Percentiles rank a stretch among this genome's conserved stretches.
These are phyloP conservation scores for Drosophila watanabei DNA, from an alignment of 1,140 invertebrate species.

Conservation along the genomic window DNA sequence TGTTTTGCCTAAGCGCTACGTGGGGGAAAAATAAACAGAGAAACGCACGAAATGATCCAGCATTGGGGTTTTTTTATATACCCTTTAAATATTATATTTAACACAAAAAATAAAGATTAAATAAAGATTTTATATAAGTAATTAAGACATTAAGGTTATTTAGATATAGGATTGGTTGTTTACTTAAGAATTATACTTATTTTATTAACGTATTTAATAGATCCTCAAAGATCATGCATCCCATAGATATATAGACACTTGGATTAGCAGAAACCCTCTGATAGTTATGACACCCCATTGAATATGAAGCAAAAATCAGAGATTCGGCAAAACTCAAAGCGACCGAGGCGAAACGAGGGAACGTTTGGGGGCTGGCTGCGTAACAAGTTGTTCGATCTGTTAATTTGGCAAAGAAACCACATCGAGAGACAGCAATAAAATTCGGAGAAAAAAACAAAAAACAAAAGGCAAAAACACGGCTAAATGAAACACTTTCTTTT, in stretches of 20 bases:
- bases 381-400: conserved; percentile 66
- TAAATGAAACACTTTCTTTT: conserved; percentile 78
- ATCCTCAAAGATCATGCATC: no score
- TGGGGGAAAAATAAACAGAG: conserved; percentile 39
- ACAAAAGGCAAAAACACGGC: conserved; percentile 3
- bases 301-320: conserved; percentile 1
- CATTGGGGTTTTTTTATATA: neutral
- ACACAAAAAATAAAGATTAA: neutral
- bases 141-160: neutral
- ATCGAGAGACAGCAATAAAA: conserved; percentile 27
- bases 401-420: conserved; percentile 66
- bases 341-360: conserved; percentile 21
- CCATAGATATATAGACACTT: no score
- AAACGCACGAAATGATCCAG: neutral
- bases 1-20: conserved; percentile 44
- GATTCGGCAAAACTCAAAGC: conserved; percentile 51
- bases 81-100: conserved; percentile 1
- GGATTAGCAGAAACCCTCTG: neutral
- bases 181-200: neutral
- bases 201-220: neutral
- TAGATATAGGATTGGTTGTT: no score
- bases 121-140: neutral
- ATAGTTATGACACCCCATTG: conserved; percentile 13
- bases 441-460: neutral
- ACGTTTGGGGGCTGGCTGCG: conserved; percentile 36